Evolutionary conservation across 2,797 vertebrate genomes (phyloP).

Genomic region (Agapornis canus): DNA sequence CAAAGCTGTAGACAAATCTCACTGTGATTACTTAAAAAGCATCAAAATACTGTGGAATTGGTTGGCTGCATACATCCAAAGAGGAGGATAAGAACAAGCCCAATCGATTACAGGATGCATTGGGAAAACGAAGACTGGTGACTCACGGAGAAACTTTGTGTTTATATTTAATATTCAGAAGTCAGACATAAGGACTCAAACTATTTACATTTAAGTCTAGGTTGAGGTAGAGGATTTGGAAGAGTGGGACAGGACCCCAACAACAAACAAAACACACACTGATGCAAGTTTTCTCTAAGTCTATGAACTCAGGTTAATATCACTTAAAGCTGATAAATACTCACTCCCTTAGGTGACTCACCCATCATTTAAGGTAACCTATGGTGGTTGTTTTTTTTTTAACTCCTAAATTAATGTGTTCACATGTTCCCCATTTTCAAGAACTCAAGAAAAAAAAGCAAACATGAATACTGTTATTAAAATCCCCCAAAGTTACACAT

Average conservation of each 20-base stretch:
- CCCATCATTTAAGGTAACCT: neutral
- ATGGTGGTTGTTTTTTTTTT: neutral
- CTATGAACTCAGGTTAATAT: neutral
- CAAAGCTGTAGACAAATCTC: neutral
- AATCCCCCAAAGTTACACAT: neutral
- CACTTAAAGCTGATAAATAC: neutral
- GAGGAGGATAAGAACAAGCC: neutral
- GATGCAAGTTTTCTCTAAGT: neutral
- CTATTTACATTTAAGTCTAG: neutral
- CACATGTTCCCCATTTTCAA: neutral
- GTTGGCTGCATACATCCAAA: neutral
- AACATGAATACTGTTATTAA: neutral
- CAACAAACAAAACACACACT: neutral
- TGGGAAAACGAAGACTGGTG: neutral
- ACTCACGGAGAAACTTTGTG: neutral
- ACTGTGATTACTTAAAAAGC: neutral
- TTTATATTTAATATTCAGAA: neutral
- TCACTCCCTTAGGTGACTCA: neutral
- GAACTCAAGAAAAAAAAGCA: neutral
- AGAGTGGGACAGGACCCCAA: neutral
- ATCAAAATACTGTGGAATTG: neutral
- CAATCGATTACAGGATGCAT: neutral
- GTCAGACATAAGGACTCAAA: neutral
- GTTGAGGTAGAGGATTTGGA: neutral
- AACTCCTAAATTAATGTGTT: neutral